Base-by-base conservation (phyloP, 2,113 vertebrate species). In the Xiphophorus couchianus region DNA sequence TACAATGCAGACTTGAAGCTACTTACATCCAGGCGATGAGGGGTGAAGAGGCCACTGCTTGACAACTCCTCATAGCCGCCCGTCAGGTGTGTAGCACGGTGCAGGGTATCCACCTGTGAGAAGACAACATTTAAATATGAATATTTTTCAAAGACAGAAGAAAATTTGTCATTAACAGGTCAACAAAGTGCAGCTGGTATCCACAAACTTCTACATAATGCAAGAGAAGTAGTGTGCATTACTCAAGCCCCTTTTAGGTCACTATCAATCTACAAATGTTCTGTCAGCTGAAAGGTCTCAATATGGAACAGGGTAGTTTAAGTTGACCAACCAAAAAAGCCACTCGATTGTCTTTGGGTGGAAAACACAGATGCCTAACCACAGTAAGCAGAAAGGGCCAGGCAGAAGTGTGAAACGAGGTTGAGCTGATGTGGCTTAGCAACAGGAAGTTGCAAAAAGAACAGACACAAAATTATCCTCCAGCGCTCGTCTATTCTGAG, bases 21-120 rank as follows among this genome's bases (percentile, higher is more conserved):
- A 94, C 95, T 94, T 71, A 95, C 95, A 88, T 94, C 90, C 88
- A 94, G 91, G 89, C 82, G 91, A 89, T 93, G 93, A 87, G 93
- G 89, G 92, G 90, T 91, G 91, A 93, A 94, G 89, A 94, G 92
- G 86, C 89, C 88, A 85, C 93, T 92, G 83, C 90, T 91, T 27
- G 92, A 90, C 93, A 93, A 91, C 92, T 94, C 92, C 90, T 95
- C 95, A 95, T 95, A 95, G 90, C 91, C 95, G 91, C 77, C 95
- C 95, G 86, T 95, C 94, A 94, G 95, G 95, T 92, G 95, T 95
- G 93, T 95, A 95, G 90, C 95, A 95, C 77, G 95, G 95, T 91
- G 95, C 95, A 93, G 95, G 95, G 93, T 95, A 95, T 94, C 94
- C 95, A 92, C 94, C 95, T 95, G 70, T 63, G 48, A 54, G 86